Evolutionary conservation across 2,113 vertebrate genomes (phyloP).

Genomic region (Crotalus horridus): DNA sequence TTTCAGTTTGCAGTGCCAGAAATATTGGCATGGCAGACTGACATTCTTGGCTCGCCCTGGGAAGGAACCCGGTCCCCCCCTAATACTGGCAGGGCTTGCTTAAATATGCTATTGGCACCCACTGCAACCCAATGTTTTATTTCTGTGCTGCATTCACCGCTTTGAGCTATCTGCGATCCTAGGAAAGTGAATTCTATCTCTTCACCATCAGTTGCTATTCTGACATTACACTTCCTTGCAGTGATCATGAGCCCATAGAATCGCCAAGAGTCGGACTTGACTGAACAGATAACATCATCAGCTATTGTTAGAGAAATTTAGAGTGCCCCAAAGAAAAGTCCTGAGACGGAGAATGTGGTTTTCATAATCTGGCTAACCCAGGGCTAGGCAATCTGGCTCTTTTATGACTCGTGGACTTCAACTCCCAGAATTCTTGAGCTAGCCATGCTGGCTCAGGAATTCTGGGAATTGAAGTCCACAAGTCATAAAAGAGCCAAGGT

Average conservation of each 20-base stretch:
- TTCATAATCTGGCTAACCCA: background rate
- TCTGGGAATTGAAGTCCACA: no score
- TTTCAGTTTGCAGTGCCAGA: background rate
- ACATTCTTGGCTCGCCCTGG: background rate
- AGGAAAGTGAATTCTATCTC: background rate
- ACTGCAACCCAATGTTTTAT: background rate
- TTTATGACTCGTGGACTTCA: no score
- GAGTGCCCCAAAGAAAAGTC: background rate
- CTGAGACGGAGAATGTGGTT: background rate
- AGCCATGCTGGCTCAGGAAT: no score
- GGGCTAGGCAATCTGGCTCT: no score
- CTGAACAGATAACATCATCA: background rate
- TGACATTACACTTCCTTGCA: background rate
- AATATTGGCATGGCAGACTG: background rate
- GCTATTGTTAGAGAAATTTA: background rate
- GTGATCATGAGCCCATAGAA: background rate
- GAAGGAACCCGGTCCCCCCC: background rate
- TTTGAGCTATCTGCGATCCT: background rate
- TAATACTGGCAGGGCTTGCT: background rate
- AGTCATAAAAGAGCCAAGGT: no score
- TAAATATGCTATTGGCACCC: background rate
- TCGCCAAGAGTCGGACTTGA: background rate
- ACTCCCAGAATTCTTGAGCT: no score
- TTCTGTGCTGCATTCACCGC: background rate
- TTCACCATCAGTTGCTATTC: background rate